phyloP scores from a whole-genome alignment of 2,113 vertebrate genomes.

The Genyomyrus donnyi region DNA sequence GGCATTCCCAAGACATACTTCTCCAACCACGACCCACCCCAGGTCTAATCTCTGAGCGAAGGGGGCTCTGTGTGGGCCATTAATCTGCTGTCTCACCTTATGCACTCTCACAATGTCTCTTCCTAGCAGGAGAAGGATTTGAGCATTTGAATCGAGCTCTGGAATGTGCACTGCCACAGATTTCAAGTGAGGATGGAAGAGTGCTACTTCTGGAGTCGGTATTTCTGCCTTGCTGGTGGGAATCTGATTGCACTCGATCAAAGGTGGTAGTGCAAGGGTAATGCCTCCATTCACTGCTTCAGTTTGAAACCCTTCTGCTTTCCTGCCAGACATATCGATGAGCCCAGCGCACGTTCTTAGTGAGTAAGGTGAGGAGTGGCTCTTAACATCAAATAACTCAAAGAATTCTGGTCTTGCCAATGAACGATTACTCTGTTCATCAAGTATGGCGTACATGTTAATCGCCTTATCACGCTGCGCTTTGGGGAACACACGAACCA shows the following conservation, averaged over 20 bases:
- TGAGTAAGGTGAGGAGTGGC: neutral
- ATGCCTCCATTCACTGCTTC: neutral
- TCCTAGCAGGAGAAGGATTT: slow-evolving; percentile 19
- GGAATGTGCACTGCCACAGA: neutral
- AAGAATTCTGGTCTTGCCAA: slow-evolving; percentile 25
- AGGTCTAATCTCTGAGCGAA: slow-evolving; percentile 14
- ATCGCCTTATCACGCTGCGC: neutral
- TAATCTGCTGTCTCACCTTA: slow-evolving; percentile 9
- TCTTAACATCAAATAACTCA: slow-evolving; percentile 19
- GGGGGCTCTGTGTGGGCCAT: slow-evolving; percentile 9
- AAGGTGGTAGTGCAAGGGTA: neutral
- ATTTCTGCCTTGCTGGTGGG: slow-evolving; percentile 25
- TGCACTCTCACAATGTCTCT: neutral
- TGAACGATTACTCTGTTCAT: slow-evolving; percentile 20
- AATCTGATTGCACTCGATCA: slow-evolving; percentile 25
- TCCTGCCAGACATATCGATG: neutral
- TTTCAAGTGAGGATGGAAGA: neutral
- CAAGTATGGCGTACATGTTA: slow-evolving; percentile 13
- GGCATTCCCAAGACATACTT: neutral
- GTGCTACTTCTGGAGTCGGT: neutral
- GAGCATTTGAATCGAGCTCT: neutral
- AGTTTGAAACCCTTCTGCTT: neutral
- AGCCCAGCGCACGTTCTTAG: neutral
- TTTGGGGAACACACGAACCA: slow-evolving; percentile 17
- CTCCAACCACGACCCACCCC: slow-evolving; percentile 17